A percentile compares a stretch with the other conserved stretches of the same genome.
Conservation (phyloP, 2,888 invertebrate species). For the Hedya salicella region DNA sequence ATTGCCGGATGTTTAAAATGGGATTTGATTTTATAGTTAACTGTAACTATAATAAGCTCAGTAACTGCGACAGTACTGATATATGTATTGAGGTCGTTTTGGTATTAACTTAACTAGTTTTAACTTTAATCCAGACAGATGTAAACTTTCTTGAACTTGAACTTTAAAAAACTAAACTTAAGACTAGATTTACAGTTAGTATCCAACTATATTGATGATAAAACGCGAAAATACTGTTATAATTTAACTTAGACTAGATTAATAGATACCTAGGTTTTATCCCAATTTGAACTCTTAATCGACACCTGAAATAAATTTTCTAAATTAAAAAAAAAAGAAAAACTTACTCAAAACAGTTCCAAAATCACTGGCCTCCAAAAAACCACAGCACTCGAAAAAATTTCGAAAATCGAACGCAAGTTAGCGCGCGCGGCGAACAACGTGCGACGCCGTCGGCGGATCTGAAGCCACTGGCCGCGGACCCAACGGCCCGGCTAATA, state of each 20-base stretch:
- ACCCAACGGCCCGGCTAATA: slow-evolving; percentile 66
- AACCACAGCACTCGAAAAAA: slow-evolving; percentile 44
- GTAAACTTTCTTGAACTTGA: slow-evolving; percentile 6
- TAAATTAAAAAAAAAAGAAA: slow-evolving; percentile 12
- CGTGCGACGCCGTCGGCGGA: slow-evolving; percentile 59
- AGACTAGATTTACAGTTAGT: background rate
- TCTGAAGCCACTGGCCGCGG: slow-evolving; percentile 63
- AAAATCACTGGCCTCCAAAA: slow-evolving; percentile 58
- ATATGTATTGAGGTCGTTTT: slow-evolving; percentile 30
- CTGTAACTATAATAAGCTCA: slow-evolving; percentile 29
- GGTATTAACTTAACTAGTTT: slow-evolving; percentile 34
- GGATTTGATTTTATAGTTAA: slow-evolving; percentile 34
- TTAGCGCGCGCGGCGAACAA: slow-evolving; percentile 46
- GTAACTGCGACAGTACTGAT: slow-evolving; percentile 24
- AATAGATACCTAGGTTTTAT: background rate
- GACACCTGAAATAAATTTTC: background rate
- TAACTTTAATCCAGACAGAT: slow-evolving; percentile 13
- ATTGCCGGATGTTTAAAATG: slow-evolving; percentile 31
- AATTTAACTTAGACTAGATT: slow-evolving; percentile 11
- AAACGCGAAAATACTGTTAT: background rate
- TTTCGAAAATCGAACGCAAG: slow-evolving; percentile 53
- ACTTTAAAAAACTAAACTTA: background rate
- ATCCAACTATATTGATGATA: background rate
- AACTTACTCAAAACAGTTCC: slow-evolving; percentile 49
- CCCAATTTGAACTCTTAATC: background rate